A percentile compares a stretch with the other conserved stretches of the same genome.
phyloP scores from a whole-genome alignment of 2,113 vertebrate species.

The Leptosomus discolor region DNA sequence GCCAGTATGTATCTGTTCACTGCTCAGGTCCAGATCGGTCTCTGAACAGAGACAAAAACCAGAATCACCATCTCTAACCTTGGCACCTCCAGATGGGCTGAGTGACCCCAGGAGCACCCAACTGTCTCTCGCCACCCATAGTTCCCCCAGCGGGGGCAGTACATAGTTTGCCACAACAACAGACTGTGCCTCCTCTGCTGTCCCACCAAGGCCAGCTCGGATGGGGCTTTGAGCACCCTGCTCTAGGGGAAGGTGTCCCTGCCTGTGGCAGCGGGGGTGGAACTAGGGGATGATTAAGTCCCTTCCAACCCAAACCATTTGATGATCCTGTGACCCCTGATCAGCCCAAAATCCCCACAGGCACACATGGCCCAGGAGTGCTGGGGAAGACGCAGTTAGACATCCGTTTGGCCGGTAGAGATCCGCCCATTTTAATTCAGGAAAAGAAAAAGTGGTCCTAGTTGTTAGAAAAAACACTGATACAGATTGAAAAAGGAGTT shows the following conservation, averaged over 20 bases:
- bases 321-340: too few species aligned
- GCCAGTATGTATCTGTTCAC: neutral
- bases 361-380: accelerated
- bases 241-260: too few species aligned
- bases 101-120: neutral
- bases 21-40: neutral
- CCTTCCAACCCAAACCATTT: too few species aligned
- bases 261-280: too few species aligned
- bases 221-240: too few species aligned
- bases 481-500: neutral
- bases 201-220: too few species aligned
- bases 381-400: neutral
- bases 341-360: neutral
- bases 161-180: neutral
- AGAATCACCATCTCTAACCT: neutral
- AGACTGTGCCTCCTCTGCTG: neutral
- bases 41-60: neutral
- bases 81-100: neutral
- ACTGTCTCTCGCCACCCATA: too few species aligned
- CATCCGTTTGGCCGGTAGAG: neutral
- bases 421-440: neutral
- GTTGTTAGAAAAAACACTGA: neutral
- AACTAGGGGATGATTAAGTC: too few species aligned
- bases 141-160: neutral
- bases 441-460: neutral